Base-by-base conservation (phyloP, 1,140 invertebrate genomes). In the Oscheius sp. region DNA sequence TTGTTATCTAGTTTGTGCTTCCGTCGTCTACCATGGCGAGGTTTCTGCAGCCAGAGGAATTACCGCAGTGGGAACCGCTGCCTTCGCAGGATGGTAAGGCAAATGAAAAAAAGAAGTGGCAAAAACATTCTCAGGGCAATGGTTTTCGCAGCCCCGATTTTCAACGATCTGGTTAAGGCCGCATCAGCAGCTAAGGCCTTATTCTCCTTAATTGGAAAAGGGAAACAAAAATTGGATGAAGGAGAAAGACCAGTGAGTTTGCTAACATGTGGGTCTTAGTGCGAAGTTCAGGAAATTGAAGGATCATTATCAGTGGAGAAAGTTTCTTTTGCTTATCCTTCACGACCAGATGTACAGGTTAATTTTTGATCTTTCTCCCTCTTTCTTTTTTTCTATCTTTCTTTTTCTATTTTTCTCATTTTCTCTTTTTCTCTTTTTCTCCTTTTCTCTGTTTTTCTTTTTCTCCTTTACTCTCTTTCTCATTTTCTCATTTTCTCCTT, bases 311-410 rank as follows among this genome's bases (percentile, higher is more conserved):
- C 84, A 63, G 85, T 85, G 55, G 71, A 82, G 29, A 77, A 82
- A 77, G 79, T 86, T 1, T 68, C 68, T 3, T 86, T 86, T 74
- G 82, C 79, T 13, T 86, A 86, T 76, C 85, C 85, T 23, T 85
- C 84, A 20, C 77, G 85, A 72, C 85, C 82, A 63, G 80, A 86
- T 38, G 74, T 82, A 18, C 68, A 84, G 55, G n/a, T n/a, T n/a
- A n/a, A n/a, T n/a, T n/a, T n/a, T n/a, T n/a, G n/a, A n/a, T n/a
- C n/a, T n/a, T n/a, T n/a, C n/a, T n/a, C n/a, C n/a, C n/a, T n/a
- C n/a, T n/a, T n/a, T n/a, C n/a, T n/a, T n/a, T n/a, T n/a, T n/a
- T n/a, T n/a, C n/a, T n/a, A n/a, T n/a, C n/a, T n/a, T n/a, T n/a
- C n/a, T n/a, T n/a, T n/a, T n/a, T n/a, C n/a, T n/a, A n/a, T n/a